Evolutionary conservation across 92 coral and sea anemone species (phyloP).

Genomic region (Epizoanthus ramosus): DNA sequence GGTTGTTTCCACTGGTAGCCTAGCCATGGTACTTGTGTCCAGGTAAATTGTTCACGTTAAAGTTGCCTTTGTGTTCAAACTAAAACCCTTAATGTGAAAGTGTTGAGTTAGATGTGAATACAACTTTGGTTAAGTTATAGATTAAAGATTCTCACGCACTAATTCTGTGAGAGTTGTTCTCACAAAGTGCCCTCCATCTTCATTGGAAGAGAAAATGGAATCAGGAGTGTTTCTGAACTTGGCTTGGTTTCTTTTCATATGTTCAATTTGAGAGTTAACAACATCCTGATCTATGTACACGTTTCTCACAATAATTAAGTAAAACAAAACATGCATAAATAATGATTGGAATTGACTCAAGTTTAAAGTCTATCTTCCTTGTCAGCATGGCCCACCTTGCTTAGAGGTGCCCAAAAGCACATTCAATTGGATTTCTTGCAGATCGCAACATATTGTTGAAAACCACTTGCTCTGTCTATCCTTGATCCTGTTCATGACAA

Average conservation of each 20-base stretch:
- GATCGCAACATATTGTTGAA: slow-evolving; percentile 55
- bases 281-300: slow-evolving; percentile 53
- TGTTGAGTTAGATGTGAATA: too few species aligned
- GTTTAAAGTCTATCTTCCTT: slow-evolving; percentile 45
- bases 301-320: slow-evolving; percentile 56
- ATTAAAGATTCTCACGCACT: slow-evolving; percentile 44
- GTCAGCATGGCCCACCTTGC: slow-evolving; percentile 57
- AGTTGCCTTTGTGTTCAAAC: too few species aligned
- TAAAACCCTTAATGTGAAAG: too few species aligned
- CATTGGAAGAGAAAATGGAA: slow-evolving; percentile 60
- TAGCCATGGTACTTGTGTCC: too few species aligned
- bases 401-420: slow-evolving; percentile 56
- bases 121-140: background rate
- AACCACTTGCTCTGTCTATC: slow-evolving; percentile 50
- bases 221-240: slow-evolving; percentile 51
- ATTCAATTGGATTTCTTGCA: slow-evolving; percentile 55
- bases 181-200: slow-evolving; percentile 48
- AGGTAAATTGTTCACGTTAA: too few species aligned
- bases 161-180: slow-evolving; percentile 50
- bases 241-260: slow-evolving; percentile 45
- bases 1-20: too few species aligned
- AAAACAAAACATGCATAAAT: slow-evolving; percentile 59
- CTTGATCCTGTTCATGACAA: too few species aligned
- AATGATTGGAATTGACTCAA: slow-evolving; percentile 46
- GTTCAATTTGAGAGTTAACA: slow-evolving; percentile 41